Evolutionary conservation across 2,888 invertebrate genomes (phyloP).

Genomic region (Stenolophus ochropezus): DNA sequence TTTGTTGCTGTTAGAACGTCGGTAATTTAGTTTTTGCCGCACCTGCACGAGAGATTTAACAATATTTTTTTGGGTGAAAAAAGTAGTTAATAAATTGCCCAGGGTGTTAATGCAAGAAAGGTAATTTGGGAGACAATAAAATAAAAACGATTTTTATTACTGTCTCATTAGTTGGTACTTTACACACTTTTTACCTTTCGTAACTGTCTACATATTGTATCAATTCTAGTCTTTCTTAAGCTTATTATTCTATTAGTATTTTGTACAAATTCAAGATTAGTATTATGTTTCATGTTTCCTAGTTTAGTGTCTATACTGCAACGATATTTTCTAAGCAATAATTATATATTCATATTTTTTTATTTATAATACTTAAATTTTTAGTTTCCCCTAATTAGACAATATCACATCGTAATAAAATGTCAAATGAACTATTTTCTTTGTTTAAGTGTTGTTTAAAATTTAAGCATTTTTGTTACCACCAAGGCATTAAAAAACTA

Average conservation of each 20-base stretch:
- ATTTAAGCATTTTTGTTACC: too few species aligned
- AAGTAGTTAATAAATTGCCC: slow-evolving; percentile 16
- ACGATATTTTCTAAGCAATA: too few species aligned
- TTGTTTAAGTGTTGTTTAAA: too few species aligned
- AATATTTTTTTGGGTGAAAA: slow-evolving; percentile 9
- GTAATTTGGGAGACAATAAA: slow-evolving; percentile 22
- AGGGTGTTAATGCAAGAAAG: slow-evolving; percentile 20
- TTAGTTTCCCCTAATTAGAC: too few species aligned
- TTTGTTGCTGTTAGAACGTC: slow-evolving; percentile 5
- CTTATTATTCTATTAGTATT: not conserved
- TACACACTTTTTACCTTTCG: not conserved
- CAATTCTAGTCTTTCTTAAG: not conserved
- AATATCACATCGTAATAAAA: too few species aligned
- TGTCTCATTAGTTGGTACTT: not conserved
- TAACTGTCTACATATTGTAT: not conserved
- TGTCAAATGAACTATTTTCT: too few species aligned
- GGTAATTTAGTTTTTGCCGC: slow-evolving; percentile 26
- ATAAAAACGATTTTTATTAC: not conserved
- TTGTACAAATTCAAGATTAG: too few species aligned
- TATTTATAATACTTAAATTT: too few species aligned
- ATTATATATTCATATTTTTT: too few species aligned
- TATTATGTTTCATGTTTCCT: too few species aligned
- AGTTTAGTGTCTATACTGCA: too few species aligned
- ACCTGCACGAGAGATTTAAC: slow-evolving; percentile 32
- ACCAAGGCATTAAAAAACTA: too few species aligned